Conservation (phyloP, 2,888 invertebrate species). For the Blera fallax region DNA sequence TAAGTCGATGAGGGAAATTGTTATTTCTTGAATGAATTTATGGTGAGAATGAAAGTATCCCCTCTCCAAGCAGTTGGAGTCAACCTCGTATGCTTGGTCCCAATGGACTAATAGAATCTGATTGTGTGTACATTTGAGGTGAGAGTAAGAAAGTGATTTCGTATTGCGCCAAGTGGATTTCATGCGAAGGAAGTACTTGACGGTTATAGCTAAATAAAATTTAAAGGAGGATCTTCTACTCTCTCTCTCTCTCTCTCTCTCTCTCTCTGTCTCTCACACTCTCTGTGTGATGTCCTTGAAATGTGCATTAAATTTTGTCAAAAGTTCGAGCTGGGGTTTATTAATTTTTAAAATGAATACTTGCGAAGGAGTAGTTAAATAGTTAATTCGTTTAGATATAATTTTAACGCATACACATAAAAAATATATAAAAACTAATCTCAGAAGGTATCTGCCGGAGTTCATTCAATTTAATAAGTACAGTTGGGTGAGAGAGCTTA, state of each 20-base stretch:
- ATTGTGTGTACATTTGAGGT: slow-evolving; percentile 5
- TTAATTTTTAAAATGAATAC: background rate
- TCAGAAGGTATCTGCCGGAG: background rate
- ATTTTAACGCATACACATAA: background rate
- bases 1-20: slow-evolving; percentile 34
- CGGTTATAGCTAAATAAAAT: background rate
- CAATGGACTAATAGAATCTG: slow-evolving; percentile 11
- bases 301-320: background rate
- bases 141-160: background rate
- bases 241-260: no score
- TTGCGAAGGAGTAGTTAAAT: background rate
- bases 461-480: background rate
- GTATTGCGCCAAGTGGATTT: background rate
- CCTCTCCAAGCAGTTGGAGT: background rate
- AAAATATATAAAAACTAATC: background rate
- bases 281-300: background rate
- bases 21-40: slow-evolving; percentile 39
- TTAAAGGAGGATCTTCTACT: background rate
- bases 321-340: background rate
- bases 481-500: background rate
- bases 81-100: background rate
- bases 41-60: background rate
- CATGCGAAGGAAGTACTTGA: background rate
- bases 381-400: background rate
- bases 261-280: no score